These are phyloP conservation scores for Scaptodrosophila latifasciaeformis DNA, from an alignment of 2,888 invertebrate species.

Conservation along the genomic window DNA sequence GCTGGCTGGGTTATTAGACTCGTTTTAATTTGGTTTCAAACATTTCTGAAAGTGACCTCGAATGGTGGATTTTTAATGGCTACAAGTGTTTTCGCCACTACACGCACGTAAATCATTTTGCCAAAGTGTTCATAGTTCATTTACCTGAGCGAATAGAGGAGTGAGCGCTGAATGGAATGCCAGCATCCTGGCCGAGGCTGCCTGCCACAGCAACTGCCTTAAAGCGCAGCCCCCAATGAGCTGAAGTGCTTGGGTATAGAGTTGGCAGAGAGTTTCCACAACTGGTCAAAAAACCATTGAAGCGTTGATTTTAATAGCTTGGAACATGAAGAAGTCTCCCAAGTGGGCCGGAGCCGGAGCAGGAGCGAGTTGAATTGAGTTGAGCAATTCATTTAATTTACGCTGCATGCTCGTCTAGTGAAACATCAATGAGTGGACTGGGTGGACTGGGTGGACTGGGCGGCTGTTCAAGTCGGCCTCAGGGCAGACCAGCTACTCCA, in stretches of 20 bases:
- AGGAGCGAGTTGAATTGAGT: not conserved
- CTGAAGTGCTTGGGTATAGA: not conserved
- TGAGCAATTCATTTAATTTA: conserved; percentile 67
- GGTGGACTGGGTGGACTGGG: not conserved
- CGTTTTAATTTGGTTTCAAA: too few relatives aligned
- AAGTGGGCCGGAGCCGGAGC: not conserved
- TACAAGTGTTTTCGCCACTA: too few relatives aligned
- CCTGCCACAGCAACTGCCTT: conserved; percentile 46
- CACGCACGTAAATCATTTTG: conserved; percentile 48
- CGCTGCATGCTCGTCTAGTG: conserved; percentile 38
- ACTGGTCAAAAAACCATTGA: conserved; percentile 64
- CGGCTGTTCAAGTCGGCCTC: not conserved
- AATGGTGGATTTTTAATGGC: too few relatives aligned
- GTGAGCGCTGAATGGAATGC: too few relatives aligned
- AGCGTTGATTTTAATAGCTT: conserved; percentile 57
- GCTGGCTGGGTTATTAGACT: too few relatives aligned
- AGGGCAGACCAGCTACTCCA: not conserved
- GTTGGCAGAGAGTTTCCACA: conserved; percentile 8
- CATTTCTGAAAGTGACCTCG: too few relatives aligned
- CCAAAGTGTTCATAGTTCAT: conserved; percentile 58
- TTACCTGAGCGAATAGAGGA: conserved; percentile 39
- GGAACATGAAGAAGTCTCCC: conserved; percentile 10
- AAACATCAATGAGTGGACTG: too few relatives aligned
- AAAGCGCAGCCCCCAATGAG: not conserved
- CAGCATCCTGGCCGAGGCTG: too few relatives aligned